Percentiles rank a stretch among this genome's conserved stretches.
Conservation (phyloP, 1,140 invertebrate species). For the Hirudo medicinalis region DNA sequence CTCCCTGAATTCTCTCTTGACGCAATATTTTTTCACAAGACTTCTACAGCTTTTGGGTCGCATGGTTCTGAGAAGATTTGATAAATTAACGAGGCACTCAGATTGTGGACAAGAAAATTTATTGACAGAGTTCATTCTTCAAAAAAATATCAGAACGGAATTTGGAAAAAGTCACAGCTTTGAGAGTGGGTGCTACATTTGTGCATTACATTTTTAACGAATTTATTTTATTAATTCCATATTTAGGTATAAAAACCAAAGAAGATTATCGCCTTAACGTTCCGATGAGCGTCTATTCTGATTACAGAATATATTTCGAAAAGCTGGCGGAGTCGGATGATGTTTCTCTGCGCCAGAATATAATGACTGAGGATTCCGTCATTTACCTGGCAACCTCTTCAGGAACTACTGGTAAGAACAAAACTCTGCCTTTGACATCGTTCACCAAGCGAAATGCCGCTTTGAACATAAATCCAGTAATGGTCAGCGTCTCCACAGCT, state of each 20-base stretch:
- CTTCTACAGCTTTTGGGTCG: not conserved
- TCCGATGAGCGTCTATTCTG: constrained; percentile 7
- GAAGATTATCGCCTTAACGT: constrained; percentile 1
- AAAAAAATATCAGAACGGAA: constrained; percentile 6
- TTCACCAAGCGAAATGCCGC: constrained; percentile 17
- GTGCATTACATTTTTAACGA: not conserved
- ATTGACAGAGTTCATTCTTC: not conserved
- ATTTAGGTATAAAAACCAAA: not conserved
- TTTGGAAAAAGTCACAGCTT: constrained; percentile 3
- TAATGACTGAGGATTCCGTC: constrained; percentile 16
- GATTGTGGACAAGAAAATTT: not conserved
- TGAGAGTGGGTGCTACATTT: not conserved
- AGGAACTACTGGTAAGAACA: constrained; percentile 21
- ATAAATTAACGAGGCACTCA: not conserved
- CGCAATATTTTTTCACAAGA: constrained; percentile 18
- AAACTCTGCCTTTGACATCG: constrained; percentile 18
- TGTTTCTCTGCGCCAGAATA: not conserved
- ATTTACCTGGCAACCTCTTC: constrained; percentile 20
- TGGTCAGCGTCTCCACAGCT: constrained; percentile 14
- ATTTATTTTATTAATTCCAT: not conserved
- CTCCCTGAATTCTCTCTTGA: constrained; percentile 12
- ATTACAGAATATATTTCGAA: constrained; percentile 4
- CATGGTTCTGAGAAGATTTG: not conserved
- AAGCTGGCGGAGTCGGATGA: not conserved
- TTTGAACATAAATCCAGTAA: constrained; percentile 3